phyloP scores from a whole-genome alignment of 2,113 vertebrate species.

The Antechinus flavipes region DNA sequence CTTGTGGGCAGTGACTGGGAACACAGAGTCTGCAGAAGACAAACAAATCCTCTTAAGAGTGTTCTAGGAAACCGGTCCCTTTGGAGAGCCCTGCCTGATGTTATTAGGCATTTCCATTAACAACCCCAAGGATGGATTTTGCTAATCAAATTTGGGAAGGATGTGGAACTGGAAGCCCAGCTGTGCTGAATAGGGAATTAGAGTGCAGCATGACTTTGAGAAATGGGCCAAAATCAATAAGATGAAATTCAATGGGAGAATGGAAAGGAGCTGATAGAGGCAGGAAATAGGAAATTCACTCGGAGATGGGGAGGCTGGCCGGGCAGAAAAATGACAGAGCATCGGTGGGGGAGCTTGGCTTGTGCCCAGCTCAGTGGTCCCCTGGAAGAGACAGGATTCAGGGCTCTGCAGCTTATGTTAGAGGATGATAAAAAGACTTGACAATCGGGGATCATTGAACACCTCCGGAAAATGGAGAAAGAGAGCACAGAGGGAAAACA shows the following conservation, averaged over 20 bases:
- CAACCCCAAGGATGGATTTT: not conserved
- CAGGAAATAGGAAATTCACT: conserved; percentile 53
- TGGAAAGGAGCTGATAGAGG: conserved; percentile 60
- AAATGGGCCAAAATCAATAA: conserved; percentile 74
- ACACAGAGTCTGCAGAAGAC: not conserved
- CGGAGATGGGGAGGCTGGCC: not conserved
- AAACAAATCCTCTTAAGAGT: not conserved
- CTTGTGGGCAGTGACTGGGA: not conserved
- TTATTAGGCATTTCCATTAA: not conserved
- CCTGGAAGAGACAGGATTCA: not conserved
- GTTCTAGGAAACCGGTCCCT: not conserved
- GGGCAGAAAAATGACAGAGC: not conserved
- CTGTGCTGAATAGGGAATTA: conserved; percentile 31
- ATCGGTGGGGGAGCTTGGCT: conserved; percentile 4
- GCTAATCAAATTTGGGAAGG: not conserved
- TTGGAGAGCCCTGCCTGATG: not conserved
- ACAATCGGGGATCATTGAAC: conserved; percentile 13
- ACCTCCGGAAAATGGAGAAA: not conserved
- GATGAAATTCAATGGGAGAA: conserved; percentile 41
- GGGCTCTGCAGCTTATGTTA: conserved; percentile 32
- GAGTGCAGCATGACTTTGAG: conserved; percentile 49
- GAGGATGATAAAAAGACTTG: conserved; percentile 56
- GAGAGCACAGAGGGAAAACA: not conserved
- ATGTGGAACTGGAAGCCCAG: not conserved
- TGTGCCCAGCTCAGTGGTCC: conserved; percentile 39